phyloP scores from a whole-genome alignment of 2,888 invertebrate genomes.

The Nomada ruficornis region DNA sequence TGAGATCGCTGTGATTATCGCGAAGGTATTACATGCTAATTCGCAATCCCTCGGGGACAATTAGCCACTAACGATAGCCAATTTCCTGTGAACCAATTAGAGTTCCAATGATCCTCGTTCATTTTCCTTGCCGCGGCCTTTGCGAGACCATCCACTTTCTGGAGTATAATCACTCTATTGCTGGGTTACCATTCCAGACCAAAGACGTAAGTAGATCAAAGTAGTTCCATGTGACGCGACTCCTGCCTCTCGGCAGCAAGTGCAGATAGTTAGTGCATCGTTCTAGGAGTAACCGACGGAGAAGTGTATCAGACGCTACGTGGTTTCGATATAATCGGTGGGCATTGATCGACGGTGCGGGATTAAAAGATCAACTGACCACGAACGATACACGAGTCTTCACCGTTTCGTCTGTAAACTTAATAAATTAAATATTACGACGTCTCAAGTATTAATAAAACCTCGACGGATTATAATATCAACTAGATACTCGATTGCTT shows the following conservation, averaged over 20 bases:
- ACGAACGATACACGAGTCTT: too few species aligned
- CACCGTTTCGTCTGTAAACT: too few species aligned
- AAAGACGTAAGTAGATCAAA: slow-evolving; percentile 63
- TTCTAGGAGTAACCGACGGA: slow-evolving; percentile 28
- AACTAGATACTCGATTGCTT: too few species aligned
- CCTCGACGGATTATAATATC: too few species aligned
- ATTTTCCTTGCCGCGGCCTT: slow-evolving; percentile 3
- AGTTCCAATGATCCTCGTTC: slow-evolving; percentile 67
- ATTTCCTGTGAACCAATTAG: slow-evolving; percentile 73
- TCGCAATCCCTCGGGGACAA: slow-evolving; percentile 57
- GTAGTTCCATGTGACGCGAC: slow-evolving; percentile 55
- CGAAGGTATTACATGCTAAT: slow-evolving; percentile 57
- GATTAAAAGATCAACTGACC: slow-evolving; percentile 18
- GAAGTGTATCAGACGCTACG: slow-evolving; percentile 29
- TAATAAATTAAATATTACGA: too few species aligned
- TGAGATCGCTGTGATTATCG: slow-evolving; percentile 35
- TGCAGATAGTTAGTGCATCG: slow-evolving; percentile 35
- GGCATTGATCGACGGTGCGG: background rate
- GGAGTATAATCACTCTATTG: slow-evolving; percentile 29
- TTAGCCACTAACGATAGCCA: slow-evolving; percentile 73
- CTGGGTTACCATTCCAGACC: slow-evolving; percentile 19
- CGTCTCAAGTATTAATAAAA: too few species aligned
- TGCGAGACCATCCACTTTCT: background rate
- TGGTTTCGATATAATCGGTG: slow-evolving; percentile 32
- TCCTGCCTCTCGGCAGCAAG: slow-evolving; percentile 18